These are phyloP conservation scores for Dynastes hyllus DNA, from an alignment of 2,888 invertebrate genomes.

Conservation along the genomic window DNA sequence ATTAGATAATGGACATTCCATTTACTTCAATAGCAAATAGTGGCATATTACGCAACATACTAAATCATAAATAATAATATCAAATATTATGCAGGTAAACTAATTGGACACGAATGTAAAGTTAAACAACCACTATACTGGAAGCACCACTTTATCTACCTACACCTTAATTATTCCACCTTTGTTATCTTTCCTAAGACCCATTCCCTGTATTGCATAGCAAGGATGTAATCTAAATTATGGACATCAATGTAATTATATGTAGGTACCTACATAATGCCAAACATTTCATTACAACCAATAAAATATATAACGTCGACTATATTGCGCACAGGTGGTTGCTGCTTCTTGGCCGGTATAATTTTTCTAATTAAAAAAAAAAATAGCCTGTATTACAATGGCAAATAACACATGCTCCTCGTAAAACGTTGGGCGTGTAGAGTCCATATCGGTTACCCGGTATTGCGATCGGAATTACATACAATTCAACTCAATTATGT, in stretches of 20 bases:
- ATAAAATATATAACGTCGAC: slow-evolving; percentile 3
- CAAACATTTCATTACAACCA: slow-evolving; percentile 1
- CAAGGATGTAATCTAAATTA: not conserved
- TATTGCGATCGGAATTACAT: not conserved
- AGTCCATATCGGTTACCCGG: not conserved
- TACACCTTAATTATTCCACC: not conserved
- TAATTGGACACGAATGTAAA: too few relatives aligned
- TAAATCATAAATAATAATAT: too few relatives aligned
- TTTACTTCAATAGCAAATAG: too few relatives aligned
- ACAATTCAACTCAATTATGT: slow-evolving; percentile 16
- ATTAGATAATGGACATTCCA: too few relatives aligned
- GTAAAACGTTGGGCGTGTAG: too few relatives aligned
- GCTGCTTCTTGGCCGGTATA: too few relatives aligned
- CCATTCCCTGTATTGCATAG: not conserved
- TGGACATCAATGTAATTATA: not conserved
- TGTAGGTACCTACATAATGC: not conserved
- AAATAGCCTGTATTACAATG: slow-evolving; percentile 2
- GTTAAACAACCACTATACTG: too few relatives aligned
- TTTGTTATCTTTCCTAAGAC: not conserved
- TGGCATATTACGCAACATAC: too few relatives aligned
- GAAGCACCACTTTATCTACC: too few relatives aligned
- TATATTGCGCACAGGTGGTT: not conserved
- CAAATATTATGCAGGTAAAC: too few relatives aligned
- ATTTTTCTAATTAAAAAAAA: not conserved
- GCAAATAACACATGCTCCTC: not conserved